Conservation (phyloP, 2,797 vertebrate species). For the Rhyacichthys aspro region DNA sequence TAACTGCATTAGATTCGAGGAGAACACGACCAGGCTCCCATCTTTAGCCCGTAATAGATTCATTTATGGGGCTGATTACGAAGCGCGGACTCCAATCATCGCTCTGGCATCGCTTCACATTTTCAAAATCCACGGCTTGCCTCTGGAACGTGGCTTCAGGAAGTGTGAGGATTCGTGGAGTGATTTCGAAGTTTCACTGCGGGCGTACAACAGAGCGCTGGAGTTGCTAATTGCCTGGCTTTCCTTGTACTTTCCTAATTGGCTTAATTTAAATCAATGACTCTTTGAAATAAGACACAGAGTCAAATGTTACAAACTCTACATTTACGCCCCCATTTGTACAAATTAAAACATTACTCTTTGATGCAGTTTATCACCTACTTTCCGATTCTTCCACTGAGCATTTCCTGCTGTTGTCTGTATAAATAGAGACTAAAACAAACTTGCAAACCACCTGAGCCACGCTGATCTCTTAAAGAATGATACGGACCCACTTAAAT, state of each 20-base stretch:
- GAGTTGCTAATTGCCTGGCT: conserved; percentile 33
- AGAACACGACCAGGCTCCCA: background rate
- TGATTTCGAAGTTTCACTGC: conserved; percentile 52
- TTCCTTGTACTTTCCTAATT: conserved; percentile 39
- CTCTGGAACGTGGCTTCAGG: conserved; percentile 7
- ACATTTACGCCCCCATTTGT: background rate
- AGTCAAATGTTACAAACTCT: conserved; percentile 12
- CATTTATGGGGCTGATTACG: conserved; percentile 24
- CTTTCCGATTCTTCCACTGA: background rate
- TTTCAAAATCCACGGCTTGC: conserved; percentile 7
- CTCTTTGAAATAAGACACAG: conserved; percentile 16
- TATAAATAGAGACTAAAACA: too few relatives aligned
- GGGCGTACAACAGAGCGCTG: conserved; percentile 36
- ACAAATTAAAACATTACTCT: background rate
- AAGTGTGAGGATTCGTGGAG: conserved; percentile 35
- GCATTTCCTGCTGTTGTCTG: too few relatives aligned
- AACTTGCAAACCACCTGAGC: too few relatives aligned
- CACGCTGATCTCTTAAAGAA: too few relatives aligned
- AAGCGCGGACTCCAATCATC: conserved; percentile 7
- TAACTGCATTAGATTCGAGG: conserved; percentile 6
- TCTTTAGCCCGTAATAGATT: conserved; percentile 9
- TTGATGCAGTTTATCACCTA: background rate
- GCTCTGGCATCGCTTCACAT: background rate
- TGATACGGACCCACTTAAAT: too few relatives aligned
- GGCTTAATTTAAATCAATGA: conserved; percentile 49